These are phyloP conservation scores for Copsychus sechellarum DNA, from an alignment of 2,113 vertebrate species.

Conservation along the genomic window DNA sequence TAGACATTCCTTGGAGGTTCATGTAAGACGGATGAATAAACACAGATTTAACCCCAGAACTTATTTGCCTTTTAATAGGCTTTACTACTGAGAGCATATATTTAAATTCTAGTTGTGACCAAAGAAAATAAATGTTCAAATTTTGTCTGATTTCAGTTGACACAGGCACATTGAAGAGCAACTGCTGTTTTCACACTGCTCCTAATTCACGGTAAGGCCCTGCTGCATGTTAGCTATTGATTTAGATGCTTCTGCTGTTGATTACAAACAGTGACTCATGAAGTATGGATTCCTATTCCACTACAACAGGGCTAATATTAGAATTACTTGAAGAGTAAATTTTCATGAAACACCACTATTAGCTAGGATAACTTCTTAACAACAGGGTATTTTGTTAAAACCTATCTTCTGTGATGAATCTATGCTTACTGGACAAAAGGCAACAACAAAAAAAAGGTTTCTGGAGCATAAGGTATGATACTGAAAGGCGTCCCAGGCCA, in stretches of 20 bases:
- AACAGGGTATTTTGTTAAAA: background rate
- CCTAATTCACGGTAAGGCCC: background rate
- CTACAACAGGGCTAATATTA: background rate
- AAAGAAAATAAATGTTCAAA: background rate
- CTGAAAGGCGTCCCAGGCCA: background rate
- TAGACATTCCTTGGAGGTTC: background rate
- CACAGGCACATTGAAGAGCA: background rate
- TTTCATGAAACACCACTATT: background rate
- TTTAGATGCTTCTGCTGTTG: background rate
- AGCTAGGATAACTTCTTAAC: background rate
- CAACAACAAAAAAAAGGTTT: background rate
- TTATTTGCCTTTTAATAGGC: background rate
- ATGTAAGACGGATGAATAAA: background rate
- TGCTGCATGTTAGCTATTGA: background rate
- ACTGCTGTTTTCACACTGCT: background rate
- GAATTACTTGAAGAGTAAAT: background rate
- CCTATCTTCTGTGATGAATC: background rate
- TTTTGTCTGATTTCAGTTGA: background rate
- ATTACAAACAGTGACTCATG: background rate
- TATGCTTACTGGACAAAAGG: background rate
- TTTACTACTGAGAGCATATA: background rate
- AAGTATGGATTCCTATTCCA: background rate
- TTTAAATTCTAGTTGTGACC: background rate
- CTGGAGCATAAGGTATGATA: background rate
- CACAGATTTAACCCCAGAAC: background rate